These are phyloP conservation scores for Saxidomus purpurata DNA, from an alignment of 1,140 invertebrate genomes.

Conservation along the genomic window DNA sequence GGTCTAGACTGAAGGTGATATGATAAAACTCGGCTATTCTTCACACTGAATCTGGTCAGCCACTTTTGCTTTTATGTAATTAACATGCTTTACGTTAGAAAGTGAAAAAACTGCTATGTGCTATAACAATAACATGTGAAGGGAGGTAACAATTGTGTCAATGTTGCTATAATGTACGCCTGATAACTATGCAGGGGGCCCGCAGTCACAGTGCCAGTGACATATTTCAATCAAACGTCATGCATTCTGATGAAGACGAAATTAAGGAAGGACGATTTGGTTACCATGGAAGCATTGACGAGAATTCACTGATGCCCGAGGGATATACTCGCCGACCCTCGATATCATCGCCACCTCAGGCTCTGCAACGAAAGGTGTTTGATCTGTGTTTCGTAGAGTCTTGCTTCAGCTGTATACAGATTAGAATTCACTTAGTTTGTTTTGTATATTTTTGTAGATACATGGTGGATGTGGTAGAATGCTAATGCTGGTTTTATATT, in stretches of 20 bases:
- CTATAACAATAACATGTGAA: too few relatives aligned
- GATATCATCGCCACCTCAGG: slow-evolving; percentile 36
- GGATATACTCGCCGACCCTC: background rate
- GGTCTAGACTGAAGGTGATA: too few relatives aligned
- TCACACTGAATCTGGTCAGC: too few relatives aligned
- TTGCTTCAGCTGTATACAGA: background rate
- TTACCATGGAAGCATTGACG: slow-evolving; percentile 66
- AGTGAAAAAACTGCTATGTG: too few relatives aligned
- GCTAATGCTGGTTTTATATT: background rate
- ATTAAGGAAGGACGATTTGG: slow-evolving; percentile 26
- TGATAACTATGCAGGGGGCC: slow-evolving; percentile 33
- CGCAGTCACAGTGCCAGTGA: slow-evolving; percentile 65
- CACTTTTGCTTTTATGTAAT: too few relatives aligned
- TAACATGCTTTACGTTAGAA: too few relatives aligned
- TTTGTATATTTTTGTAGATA: background rate
- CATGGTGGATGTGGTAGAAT: background rate
- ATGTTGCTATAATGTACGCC: background rate
- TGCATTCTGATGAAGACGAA: slow-evolving; percentile 45
- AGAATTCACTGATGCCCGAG: slow-evolving; percentile 37
- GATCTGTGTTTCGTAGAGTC: background rate
- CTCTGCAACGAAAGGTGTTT: slow-evolving; percentile 53
- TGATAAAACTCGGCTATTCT: too few relatives aligned
- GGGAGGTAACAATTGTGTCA: background rate
- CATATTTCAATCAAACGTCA: slow-evolving; percentile 25
- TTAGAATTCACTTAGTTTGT: background rate